Evolutionary conservation across 92 coral and sea anemone species (phyloP).

Genomic region (Zoanthus sociatus): DNA sequence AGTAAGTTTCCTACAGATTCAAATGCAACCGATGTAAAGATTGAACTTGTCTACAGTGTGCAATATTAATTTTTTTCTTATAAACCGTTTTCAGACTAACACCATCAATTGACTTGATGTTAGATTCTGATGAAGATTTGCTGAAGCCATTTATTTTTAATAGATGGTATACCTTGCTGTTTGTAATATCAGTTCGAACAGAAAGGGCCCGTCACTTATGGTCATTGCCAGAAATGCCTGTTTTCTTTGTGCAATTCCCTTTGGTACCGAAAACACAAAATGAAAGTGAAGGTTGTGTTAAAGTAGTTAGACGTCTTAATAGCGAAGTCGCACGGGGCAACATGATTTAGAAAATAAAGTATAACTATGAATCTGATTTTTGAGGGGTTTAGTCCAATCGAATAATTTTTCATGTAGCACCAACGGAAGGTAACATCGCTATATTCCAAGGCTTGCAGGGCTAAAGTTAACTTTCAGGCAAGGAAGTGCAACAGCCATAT

Average conservation of each 20-base stretch:
- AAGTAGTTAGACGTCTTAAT: background rate
- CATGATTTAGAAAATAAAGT: background rate
- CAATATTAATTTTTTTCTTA: background rate
- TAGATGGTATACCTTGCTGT: background rate
- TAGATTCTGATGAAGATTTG: background rate
- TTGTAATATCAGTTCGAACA: background rate
- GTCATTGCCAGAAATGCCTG: background rate
- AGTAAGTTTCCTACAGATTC: background rate
- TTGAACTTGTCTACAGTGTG: background rate
- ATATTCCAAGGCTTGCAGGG: background rate
- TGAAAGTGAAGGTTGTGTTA: background rate
- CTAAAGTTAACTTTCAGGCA: background rate
- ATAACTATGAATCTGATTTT: background rate
- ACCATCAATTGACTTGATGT: background rate
- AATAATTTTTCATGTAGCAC: background rate
- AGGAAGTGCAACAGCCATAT: background rate
- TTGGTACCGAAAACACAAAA: background rate
- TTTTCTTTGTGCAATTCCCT: background rate
- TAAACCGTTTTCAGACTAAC: background rate
- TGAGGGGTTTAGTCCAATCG: background rate
- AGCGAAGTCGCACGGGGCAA: background rate
- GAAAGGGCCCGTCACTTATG: background rate
- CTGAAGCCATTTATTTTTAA: background rate
- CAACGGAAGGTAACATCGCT: background rate
- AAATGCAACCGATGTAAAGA: background rate